Base-by-base conservation (phyloP, 2,113 vertebrate species). In the Hippocampus zosterae region DNA sequence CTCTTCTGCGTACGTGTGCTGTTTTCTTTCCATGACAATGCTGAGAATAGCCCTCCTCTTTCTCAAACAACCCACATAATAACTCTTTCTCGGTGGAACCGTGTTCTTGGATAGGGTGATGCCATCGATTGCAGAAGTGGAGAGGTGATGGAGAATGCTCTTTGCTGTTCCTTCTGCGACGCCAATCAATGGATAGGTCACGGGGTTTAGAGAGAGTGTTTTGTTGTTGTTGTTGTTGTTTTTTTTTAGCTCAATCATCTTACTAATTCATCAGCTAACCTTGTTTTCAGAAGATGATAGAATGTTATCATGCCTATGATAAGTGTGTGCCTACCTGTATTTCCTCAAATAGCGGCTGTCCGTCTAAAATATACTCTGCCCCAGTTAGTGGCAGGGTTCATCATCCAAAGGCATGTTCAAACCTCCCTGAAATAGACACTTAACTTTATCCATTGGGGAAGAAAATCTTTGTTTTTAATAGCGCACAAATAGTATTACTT, bases 91-190 rank as follows among this genome's bases (percentile, higher is more conserved):
- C 70, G 64, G 25, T 29, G n/a, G 56, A 48, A 70, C 48, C 0
- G 52, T 72, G 69, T 67, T 81, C 6, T 6, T 61, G 56, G 70
- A 57, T 19, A 67, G 69, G 68, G 70, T 57, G 78, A 60, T 66
- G 69, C 73, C 66, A 52, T 41, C 85, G 84, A 86, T 87, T 86
- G 77, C 72, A 76, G 56, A 79, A 85, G 81, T 84, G 73, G 78
- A 64, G 66, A 65, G 66, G 56, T 55, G 33, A 72, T 72, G 74
- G 73, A 71, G 67, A 80, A 75, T 68, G 71, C 65, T 72, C 70
- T 71, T 74, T 46, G 55, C 40, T 56, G 8, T 2, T 68, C 33
- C 50, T 70, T 84, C 60, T 73, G 57, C 42, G 65, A 79, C 78
- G 75, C 66, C 69, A 27, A 73, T 52, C 64, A 25, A 81, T 75